phyloP scores from a whole-genome alignment of 1,140 invertebrate species.

The Scaptomyza hsui region DNA sequence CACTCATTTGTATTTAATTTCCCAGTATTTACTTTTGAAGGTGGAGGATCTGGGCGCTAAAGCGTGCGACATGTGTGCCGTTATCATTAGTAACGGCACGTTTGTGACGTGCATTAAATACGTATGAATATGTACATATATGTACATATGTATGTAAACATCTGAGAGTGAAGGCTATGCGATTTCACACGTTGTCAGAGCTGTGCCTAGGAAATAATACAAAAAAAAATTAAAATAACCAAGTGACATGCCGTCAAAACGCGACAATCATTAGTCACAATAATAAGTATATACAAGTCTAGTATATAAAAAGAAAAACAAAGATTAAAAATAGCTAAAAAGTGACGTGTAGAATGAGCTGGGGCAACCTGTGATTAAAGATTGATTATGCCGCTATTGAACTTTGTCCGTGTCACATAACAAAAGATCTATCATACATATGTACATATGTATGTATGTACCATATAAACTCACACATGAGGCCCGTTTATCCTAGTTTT shows the following conservation, averaged over 20 bases:
- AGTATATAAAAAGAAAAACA: constrained; percentile 22
- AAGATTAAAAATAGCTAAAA: constrained; percentile 33
- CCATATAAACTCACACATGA: neutral
- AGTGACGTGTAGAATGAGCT: constrained; percentile 18
- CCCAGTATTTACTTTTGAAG: neutral
- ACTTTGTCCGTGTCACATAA: constrained; percentile 47
- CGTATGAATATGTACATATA: neutral
- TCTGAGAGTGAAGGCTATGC: neutral
- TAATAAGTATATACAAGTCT: constrained; percentile 6
- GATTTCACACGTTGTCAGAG: constrained; percentile 64
- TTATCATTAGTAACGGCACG: constrained; percentile 74
- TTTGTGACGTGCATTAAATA: constrained; percentile 41
- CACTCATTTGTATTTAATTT: neutral
- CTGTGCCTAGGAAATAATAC: constrained; percentile 1
- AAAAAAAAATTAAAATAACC: constrained; percentile 8
- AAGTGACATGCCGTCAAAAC: constrained; percentile 66
- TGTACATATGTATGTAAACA: neutral
- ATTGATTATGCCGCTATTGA: constrained; percentile 64
- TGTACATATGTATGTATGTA: constrained; percentile 1
- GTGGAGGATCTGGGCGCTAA: constrained; percentile 7
- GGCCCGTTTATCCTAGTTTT: constrained; percentile 31
- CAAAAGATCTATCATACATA: constrained; percentile 21
- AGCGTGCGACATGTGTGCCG: constrained; percentile 40
- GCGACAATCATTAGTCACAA: constrained; percentile 70
- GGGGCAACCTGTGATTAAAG: constrained; percentile 23